Base-by-base conservation (phyloP, 1,140 invertebrate species). In the Zeugodacus cucurbitae region DNA sequence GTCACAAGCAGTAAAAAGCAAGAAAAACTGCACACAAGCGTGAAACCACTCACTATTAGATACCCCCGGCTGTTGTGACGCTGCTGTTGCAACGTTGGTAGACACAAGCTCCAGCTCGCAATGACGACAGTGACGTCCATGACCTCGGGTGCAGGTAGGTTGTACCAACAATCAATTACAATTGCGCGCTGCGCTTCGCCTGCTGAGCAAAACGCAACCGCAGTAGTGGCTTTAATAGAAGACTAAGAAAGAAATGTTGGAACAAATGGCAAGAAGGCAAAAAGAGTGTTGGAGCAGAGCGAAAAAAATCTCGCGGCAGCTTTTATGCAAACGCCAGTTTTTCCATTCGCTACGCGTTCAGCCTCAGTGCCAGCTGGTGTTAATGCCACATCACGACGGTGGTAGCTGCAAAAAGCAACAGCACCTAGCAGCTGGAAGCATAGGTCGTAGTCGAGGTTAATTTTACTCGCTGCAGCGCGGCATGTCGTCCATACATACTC, bases 91-190 rank as follows among this genome's bases (percentile, higher is more conserved):
- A 41, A 5, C 37, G 74, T n/a, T 82, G 20, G 11, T 22, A 34
- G 74, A 10, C 4, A 17, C 32, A 41, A 37, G n/a, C 74, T 3
- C 22, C n/a, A 8, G 41, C n/a, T 2, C 26, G 74, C 22, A 26
- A 82, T 82, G 74, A 82, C 74, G 74, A 82, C 41, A 82, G 48
- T 82, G 74, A 82, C 74, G 74, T 82, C 41, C 74, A 54, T 7
- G n/a, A n/a, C 74, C 74, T 37, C 41, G n/a, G 41, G 74, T 48
- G 41, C 41, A 82, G 74, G 74, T 82, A 82, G 74, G 74, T 82
- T 82, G 74, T 82, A 82, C 74, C 74, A 82, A 82, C 74, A 82
- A 82, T 82, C 74, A 82, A 82, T 82, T 82, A 82, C 74, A 82
- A 48, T 74, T 82, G 74, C 44, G n/a, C 74, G 74, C 74, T 82